These are phyloP conservation scores for Leucophenga maculata DNA, from an alignment of 2,888 invertebrate species.

Conservation along the genomic window DNA sequence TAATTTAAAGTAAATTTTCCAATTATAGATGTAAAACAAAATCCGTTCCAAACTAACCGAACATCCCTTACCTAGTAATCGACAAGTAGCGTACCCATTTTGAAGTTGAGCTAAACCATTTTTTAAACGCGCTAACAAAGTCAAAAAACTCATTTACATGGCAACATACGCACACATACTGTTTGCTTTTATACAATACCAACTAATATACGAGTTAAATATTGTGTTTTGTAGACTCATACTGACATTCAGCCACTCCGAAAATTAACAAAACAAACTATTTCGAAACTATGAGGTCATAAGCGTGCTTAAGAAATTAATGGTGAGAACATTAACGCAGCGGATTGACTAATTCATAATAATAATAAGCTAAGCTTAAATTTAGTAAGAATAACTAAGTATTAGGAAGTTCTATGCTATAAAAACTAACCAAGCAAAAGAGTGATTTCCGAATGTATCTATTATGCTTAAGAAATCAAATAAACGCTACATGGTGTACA, in stretches of 20 bases:
- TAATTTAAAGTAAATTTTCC: no score
- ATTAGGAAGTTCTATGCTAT: no score
- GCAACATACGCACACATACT: not conserved
- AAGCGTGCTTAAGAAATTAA: not conserved
- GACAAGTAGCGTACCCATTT: no score
- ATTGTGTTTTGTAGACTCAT: not conserved
- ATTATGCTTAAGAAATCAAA: no score
- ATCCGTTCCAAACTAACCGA: no score
- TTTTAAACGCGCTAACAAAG: not conserved
- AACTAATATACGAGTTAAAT: no score
- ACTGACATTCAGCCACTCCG: not conserved
- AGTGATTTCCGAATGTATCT: no score
- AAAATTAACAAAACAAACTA: not conserved
- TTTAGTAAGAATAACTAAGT: not conserved
- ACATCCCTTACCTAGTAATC: no score
- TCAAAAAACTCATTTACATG: conserved; percentile 14
- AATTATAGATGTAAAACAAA: no score
- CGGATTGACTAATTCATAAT: not conserved
- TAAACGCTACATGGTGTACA: conserved; percentile 51
- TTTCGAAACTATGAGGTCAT: conserved; percentile 2
- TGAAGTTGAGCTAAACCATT: no score
- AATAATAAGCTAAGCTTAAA: no score
- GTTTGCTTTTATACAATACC: not conserved
- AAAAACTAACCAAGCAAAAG: no score
- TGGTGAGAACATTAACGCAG: not conserved